Evolutionary conservation across 2,113 vertebrate genomes (phyloP).

Genomic region (Irena cyanogastra): DNA sequence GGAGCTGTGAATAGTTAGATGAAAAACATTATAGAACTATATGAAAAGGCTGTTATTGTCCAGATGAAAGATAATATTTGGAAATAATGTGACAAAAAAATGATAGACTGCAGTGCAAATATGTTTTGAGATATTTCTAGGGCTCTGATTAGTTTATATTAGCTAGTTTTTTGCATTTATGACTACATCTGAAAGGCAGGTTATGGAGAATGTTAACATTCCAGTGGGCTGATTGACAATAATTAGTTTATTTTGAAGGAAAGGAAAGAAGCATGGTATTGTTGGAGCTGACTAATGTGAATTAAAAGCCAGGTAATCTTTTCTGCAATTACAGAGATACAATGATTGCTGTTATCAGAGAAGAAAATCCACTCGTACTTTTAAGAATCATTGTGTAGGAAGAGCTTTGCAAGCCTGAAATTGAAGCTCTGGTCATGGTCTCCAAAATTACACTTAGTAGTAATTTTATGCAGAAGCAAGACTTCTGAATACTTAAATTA

Average conservation of each 20-base stretch:
- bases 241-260: slow-evolving; percentile 52
- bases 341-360: slow-evolving; percentile 42
- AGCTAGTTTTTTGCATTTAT: slow-evolving; percentile 34
- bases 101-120: slow-evolving; percentile 27
- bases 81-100: slow-evolving; percentile 22
- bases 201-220: slow-evolving; percentile 44
- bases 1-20: not conserved
- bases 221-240: slow-evolving; percentile 38
- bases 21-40: not conserved
- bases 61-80: slow-evolving; percentile 14
- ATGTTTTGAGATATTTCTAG: slow-evolving; percentile 42
- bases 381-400: slow-evolving; percentile 32
- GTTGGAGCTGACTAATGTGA: slow-evolving; percentile 45
- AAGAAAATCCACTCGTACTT: slow-evolving; percentile 39
- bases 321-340: slow-evolving; percentile 46
- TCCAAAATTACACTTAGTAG: slow-evolving; percentile 25
- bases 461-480: slow-evolving; percentile 57
- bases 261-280: slow-evolving; percentile 25
- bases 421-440: slow-evolving; percentile 37
- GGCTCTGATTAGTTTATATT: slow-evolving; percentile 44
- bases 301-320: slow-evolving; percentile 44
- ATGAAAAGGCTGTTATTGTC: not conserved
- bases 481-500: slow-evolving; percentile 60
- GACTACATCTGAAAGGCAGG: slow-evolving; percentile 28
- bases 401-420: slow-evolving; percentile 53